Evolutionary conservation across 2,113 vertebrate species (phyloP), one percentile per base, ranked within the genome.

Genomic region (Mirza zaza): DNA sequence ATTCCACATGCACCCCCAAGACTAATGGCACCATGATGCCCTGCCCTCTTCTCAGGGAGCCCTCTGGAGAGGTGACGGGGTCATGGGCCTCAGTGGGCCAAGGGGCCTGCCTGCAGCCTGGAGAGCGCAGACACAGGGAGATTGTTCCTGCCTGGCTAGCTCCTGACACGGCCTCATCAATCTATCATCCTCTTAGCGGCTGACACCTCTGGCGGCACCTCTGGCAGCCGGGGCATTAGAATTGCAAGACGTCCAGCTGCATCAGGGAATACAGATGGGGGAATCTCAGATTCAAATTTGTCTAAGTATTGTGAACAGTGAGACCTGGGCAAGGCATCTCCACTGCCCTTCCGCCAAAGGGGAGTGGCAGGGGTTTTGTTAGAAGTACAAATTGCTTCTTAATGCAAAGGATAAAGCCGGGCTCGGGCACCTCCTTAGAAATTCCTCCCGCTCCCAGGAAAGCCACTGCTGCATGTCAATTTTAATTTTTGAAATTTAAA

Each of bases 401-500:
- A 99, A 98, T 98, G 98, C 98, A 97, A 97, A 98, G 98, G 98
- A 98, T 98, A 98, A 99, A 98, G 97, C 98, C 77, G 95, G 98
- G 97, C 94, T 96, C 75, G 55, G 96, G 98, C 98, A 96, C 97
- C 98, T 98, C 98, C 98, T 99, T 98, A 99, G 98, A 98, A 95
- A 98, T 99, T 98, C 98, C 96, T 98, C 98, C 96, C 20, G 92
- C 97, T 98, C 98, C 97, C 90, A 90, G 98, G 98, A 97, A 97
- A 97, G 98, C 98, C 98, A 97, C 98, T 84, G 91, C 98, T 98
- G 98, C 98, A 99, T 99, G 98, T 99, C 98, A 99, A 98, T 99
- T 99, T 98, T 99, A 98, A 99, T 98, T 99, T 99, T 98, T 98
- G 98, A 98, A 99, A 99, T 99, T 98, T 98, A 98, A 99, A 99